Base-by-base conservation (phyloP, 1,140 invertebrate species). In the Lasioglossum albipes region DNA sequence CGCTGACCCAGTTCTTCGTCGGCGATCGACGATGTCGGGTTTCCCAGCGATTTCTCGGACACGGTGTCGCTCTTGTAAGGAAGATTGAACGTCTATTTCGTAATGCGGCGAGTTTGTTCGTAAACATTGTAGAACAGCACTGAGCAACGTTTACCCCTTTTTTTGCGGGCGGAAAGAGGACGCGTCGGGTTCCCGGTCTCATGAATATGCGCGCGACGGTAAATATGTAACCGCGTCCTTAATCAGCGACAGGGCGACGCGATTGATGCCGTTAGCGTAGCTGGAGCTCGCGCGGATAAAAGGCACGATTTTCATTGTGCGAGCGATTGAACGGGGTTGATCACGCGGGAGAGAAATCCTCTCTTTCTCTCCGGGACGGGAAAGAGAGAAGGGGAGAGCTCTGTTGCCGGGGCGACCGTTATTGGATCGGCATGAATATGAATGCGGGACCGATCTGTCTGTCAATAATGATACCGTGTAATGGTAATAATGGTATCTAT, bases 401-500 rank as follows among this genome's bases (percentile, higher is more conserved):
- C 54, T 12, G 16, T 59, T 18, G 5, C 41, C 27, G 52, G 7
- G 9, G 27, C 69, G 13, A 70, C 57, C 65, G 66, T 75, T 76
- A 76, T 41, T n/a, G 36, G 59, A 52, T 45, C 57, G 59, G 16
- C 66, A 70, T 81, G 79, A 81, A 81, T 81, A 77, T 81, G 79
- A 81, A 76, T 76, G 41, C 67, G 42, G 18, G 31, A 7, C 18
- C 54, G 52, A 80, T 80, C 78, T 41, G 36, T 61, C 65, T 70
- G 74, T 77, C 79, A 69, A 81, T 81, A 77, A 81, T 75, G 74
- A 77, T 81, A 81, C 66, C 66, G 67, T 76, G 67, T 77, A 81
- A 76, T 62, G 74, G 79, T 76, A 81, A 81, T 81, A 81, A 81
- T 77, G 54, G 79, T 81, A 65, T 64, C 67, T n/a, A 71, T n/a